Evolutionary conservation across 2,113 vertebrate species (phyloP).

Genomic region (Pachypanchax playfairii): DNA sequence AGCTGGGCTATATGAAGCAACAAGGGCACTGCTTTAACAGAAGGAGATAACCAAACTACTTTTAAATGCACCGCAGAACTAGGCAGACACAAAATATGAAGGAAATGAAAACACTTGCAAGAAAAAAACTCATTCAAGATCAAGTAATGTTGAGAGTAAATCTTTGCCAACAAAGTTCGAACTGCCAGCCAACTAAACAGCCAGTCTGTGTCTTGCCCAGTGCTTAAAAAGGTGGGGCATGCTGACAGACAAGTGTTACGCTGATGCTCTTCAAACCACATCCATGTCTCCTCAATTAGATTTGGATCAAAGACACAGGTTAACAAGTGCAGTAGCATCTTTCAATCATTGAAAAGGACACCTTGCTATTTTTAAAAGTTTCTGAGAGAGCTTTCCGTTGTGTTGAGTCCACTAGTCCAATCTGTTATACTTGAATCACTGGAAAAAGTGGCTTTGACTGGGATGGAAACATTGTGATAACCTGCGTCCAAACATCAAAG

Average conservation of each 20-base stretch:
- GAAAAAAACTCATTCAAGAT: slow-evolving; percentile 10
- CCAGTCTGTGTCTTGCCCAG: slow-evolving; percentile 23
- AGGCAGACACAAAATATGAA: slow-evolving; percentile 35
- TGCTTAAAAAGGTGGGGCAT: slow-evolving; percentile 47
- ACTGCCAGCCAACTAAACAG: slow-evolving; percentile 9
- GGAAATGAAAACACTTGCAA: slow-evolving; percentile 17
- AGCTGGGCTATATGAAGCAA: slow-evolving; percentile 84
- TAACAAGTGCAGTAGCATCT: slow-evolving; percentile 56
- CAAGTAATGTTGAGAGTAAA: slow-evolving; percentile 19
- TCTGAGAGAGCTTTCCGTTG: slow-evolving; percentile 60
- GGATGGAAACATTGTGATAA: slow-evolving; percentile 4
- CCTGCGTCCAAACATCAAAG: slow-evolving; percentile 29
- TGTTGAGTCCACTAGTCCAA: slow-evolving; percentile 55
- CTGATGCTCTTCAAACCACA: slow-evolving; percentile 38
- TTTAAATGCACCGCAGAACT: slow-evolving; percentile 63
- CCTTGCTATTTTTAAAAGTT: slow-evolving; percentile 41
- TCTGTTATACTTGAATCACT: slow-evolving; percentile 55
- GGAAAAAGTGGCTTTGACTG: slow-evolving; percentile 41
- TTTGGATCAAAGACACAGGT: slow-evolving; percentile 36
- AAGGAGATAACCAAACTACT: slow-evolving; percentile 78
- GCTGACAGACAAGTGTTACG: slow-evolving; percentile 15
- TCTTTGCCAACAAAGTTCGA: slow-evolving; percentile 35
- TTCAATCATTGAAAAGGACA: slow-evolving; percentile 74
- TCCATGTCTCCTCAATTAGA: neutral
- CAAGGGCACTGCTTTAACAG: slow-evolving; percentile 83